These are phyloP conservation scores for Mimachlamys varia DNA, from an alignment of 2,888 invertebrate species.

Conservation along the genomic window DNA sequence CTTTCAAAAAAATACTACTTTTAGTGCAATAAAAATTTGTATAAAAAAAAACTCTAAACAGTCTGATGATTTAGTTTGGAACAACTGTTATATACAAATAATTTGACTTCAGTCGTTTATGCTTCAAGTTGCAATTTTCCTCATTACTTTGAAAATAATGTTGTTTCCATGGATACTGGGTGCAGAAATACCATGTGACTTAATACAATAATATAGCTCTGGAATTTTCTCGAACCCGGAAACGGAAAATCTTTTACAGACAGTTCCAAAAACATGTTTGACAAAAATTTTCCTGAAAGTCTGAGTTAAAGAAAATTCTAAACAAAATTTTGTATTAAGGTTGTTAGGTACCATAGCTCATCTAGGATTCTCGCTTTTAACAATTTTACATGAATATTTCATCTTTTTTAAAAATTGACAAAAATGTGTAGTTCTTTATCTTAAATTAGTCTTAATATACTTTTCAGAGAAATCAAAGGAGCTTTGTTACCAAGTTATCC, in stretches of 20 bases:
- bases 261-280: too few species aligned
- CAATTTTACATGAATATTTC: neutral
- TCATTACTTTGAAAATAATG: neutral
- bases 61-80: neutral
- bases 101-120: constrained; percentile 1
- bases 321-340: neutral
- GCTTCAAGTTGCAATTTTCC: neutral
- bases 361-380: neutral
- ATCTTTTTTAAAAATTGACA: neutral
- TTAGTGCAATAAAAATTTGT: too few species aligned
- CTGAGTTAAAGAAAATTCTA: neutral
- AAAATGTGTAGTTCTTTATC: neutral
- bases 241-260: neutral
- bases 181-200: constrained; percentile 6
- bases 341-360: neutral
- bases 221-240: neutral
- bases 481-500: neutral
- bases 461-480: neutral
- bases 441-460: too few species aligned
- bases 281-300: neutral
- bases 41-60: too few species aligned
- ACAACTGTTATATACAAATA: neutral
- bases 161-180: constrained; percentile 10
- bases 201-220: neutral
- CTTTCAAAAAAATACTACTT: too few species aligned